Evolutionary conservation across 1,140 invertebrate genomes (phyloP).

Genomic region (Trichogramma pretiosum): DNA sequence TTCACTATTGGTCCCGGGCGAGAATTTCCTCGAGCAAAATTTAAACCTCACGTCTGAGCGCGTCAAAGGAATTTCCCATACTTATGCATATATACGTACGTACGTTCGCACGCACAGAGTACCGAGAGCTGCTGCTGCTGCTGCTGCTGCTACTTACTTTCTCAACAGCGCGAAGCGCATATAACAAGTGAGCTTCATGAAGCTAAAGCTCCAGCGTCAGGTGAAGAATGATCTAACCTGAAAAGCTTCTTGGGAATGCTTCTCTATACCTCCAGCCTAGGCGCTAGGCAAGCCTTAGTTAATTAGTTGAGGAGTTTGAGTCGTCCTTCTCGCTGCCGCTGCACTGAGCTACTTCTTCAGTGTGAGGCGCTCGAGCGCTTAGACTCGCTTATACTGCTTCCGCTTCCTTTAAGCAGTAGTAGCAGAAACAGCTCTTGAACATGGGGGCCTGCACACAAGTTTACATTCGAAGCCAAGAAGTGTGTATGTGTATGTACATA

Average conservation of each 20-base stretch:
- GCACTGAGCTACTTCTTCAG: neutral
- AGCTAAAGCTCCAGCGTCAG: neutral
- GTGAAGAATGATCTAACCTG: conserved; percentile 13
- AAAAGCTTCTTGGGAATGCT: conserved; percentile 1
- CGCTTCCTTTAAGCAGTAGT: too few relatives aligned
- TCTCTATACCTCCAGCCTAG: too few relatives aligned
- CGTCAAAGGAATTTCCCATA: conserved; percentile 12
- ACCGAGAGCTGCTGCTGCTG: neutral
- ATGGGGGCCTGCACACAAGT: too few relatives aligned
- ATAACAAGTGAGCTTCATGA: neutral
- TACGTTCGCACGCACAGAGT: too few relatives aligned
- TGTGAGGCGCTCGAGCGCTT: too few relatives aligned
- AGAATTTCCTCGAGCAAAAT: conserved; percentile 1
- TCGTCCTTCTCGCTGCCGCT: neutral
- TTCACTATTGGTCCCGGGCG: conserved; percentile 1
- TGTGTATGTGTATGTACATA: too few relatives aligned
- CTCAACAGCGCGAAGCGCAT: too few relatives aligned
- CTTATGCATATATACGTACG: too few relatives aligned
- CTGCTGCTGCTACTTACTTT: too few relatives aligned
- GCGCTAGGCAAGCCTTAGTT: neutral
- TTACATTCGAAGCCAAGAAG: too few relatives aligned
- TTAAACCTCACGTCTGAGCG: neutral
- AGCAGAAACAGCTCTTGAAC: too few relatives aligned
- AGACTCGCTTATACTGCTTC: too few relatives aligned
- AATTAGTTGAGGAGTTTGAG: conserved; percentile 6